Evolutionary conservation across 2,113 vertebrate species (phyloP).

Genomic region (Gadus macrocephalus): DNA sequence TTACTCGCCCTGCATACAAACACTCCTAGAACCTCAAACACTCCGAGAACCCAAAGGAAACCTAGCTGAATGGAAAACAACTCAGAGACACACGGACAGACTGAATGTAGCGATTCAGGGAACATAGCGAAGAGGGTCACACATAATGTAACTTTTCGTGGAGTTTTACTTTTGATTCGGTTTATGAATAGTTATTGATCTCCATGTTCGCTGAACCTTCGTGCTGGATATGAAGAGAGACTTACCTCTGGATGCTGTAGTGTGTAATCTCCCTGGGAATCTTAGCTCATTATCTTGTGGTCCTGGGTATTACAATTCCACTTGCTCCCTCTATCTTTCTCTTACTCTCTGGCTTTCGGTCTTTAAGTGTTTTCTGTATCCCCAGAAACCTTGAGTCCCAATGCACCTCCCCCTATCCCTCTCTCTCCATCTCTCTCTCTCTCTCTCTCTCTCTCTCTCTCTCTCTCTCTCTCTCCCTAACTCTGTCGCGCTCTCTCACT

Average conservation of each 20-base stretch:
- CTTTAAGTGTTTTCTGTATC: not conserved
- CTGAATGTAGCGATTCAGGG: no score
- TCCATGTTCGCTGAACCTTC: no score
- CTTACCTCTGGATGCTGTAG: constrained; percentile 41
- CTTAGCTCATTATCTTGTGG: not conserved
- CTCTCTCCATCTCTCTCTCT: not conserved
- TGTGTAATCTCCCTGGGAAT: not conserved
- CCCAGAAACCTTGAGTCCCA: not conserved
- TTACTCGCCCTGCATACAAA: constrained; percentile 4
- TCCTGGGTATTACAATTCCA: constrained; percentile 15
- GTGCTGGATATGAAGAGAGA: not conserved
- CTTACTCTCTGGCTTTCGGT: not conserved
- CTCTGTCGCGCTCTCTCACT: not conserved
- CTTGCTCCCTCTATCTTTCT: constrained; percentile 31
- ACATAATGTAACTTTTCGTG: no score
- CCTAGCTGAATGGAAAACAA: no score
- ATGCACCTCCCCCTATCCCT: not conserved
- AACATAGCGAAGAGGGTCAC: no score
- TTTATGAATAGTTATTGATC: no score
- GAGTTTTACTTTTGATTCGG: no score
- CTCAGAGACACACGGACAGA: no score
- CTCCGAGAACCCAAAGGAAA: no score
- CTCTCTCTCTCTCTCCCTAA: not conserved
- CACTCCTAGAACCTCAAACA: no score
- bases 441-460: not conserved